phyloP scores from a whole-genome alignment of 2,113 vertebrate genomes.

The Zosterops lateralis region DNA sequence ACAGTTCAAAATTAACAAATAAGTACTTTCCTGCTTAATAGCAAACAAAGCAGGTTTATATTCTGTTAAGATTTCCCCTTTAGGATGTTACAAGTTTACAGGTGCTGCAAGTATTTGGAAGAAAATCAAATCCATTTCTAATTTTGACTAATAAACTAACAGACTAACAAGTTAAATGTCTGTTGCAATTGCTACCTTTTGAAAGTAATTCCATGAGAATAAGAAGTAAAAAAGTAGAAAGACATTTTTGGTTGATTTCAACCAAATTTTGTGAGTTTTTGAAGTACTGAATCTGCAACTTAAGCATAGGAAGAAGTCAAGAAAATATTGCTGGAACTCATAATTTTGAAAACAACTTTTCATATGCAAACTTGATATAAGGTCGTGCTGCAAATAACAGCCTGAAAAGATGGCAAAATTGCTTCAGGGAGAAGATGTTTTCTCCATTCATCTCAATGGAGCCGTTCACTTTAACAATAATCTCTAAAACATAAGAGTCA shows the following conservation, averaged over 20 bases:
- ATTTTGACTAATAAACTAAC: background rate
- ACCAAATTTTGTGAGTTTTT: background rate
- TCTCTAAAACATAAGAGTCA: background rate
- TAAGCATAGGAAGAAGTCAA: background rate
- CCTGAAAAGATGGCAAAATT: background rate
- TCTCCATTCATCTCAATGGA: background rate
- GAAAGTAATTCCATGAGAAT: background rate
- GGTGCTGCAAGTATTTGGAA: background rate
- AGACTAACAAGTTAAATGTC: background rate
- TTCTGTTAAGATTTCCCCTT: background rate
- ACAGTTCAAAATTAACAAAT: background rate
- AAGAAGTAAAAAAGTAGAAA: background rate
- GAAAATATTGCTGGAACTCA: background rate
- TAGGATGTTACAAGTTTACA: background rate
- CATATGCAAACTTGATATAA: background rate
- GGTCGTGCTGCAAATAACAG: accelerated
- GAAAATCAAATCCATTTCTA: background rate
- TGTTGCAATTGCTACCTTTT: background rate
- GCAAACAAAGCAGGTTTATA: background rate
- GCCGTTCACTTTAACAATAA: background rate
- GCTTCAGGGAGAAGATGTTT: background rate
- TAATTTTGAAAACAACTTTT: background rate
- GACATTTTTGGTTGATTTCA: accelerated
- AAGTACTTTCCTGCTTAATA: background rate
- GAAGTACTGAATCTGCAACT: background rate